Percentiles rank a stretch among this genome's conserved stretches.
phyloP scores from a whole-genome alignment of 2,113 vertebrate species.

The Chauna torquata region DNA sequence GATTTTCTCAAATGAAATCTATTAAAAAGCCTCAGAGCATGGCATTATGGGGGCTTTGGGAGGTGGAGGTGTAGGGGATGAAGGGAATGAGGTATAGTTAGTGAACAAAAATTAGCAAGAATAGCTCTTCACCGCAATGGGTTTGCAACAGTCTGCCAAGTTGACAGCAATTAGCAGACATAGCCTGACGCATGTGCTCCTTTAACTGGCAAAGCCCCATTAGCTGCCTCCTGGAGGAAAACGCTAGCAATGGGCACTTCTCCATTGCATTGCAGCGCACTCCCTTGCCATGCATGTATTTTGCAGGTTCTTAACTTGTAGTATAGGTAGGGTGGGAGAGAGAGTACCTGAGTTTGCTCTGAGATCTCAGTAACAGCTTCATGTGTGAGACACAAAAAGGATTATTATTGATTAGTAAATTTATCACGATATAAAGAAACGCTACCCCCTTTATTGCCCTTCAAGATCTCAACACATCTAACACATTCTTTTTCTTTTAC shows the following conservation, averaged over 20 bases:
- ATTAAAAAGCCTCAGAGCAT: not conserved
- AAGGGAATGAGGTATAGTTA: not conserved
- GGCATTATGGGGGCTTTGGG: not conserved
- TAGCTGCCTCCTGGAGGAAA: not conserved
- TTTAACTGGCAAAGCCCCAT: not conserved
- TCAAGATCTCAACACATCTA: not conserved
- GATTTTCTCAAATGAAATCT: not conserved
- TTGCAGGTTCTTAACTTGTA: not conserved
- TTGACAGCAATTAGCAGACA: not conserved
- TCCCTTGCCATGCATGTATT: not conserved
- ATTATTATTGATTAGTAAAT: not conserved
- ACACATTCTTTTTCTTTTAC: not conserved
- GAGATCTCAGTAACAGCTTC: not conserved
- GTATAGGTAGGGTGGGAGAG: not conserved
- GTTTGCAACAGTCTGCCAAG: not conserved
- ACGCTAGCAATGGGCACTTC: not conserved
- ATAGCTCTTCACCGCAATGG: not conserved
- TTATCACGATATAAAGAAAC: not conserved
- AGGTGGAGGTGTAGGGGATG: not conserved
- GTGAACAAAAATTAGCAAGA: not conserved
- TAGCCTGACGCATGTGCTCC: rapidly evolving
- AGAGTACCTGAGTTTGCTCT: not conserved
- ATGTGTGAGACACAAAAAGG: not conserved
- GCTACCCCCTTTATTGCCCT: not conserved
- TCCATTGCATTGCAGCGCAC: rapidly evolving